Percentiles rank a stretch among this genome's conserved stretches.
phyloP scores from a whole-genome alignment of 1,140 invertebrate species.

The Hylyphantes graminicola region DNA sequence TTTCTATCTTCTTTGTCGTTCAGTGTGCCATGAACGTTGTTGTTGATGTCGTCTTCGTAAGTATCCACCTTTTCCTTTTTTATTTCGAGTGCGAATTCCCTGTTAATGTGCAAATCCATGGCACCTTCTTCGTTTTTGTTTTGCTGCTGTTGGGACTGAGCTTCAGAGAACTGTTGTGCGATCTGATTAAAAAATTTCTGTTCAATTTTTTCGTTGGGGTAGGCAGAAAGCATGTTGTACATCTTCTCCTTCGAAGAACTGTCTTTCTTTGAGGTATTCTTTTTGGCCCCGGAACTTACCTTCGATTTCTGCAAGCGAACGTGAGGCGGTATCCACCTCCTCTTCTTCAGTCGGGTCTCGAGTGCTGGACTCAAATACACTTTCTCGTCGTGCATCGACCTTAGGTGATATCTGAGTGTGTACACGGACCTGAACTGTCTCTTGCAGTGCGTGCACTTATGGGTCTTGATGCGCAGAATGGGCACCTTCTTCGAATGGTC shows the following conservation, averaged over 20 bases:
- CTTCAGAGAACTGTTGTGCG: constrained; percentile 12
- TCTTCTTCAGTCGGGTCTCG: constrained; percentile 47
- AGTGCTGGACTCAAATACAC: constrained; percentile 54
- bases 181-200: constrained; percentile 40
- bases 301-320: constrained; percentile 53
- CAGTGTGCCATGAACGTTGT: constrained; percentile 24
- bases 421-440: constrained; percentile 54
- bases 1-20: constrained; percentile 28
- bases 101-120: constrained; percentile 36
- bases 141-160: not conserved
- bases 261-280: not conserved
- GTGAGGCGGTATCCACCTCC: constrained; percentile 53
- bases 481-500: constrained; percentile 40
- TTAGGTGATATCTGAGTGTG: constrained; percentile 56
- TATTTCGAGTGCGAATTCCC: constrained; percentile 34
- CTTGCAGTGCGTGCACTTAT: constrained; percentile 51
- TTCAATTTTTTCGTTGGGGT: constrained; percentile 40
- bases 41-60: constrained; percentile 57
- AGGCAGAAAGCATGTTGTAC: constrained; percentile 3
- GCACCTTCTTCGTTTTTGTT: constrained; percentile 23
- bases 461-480: constrained; percentile 54
- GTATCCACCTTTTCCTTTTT: constrained; percentile 49
- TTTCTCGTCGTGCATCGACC: constrained; percentile 54
- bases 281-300: constrained; percentile 6
- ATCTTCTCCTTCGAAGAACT: constrained; percentile 8